A percentile compares a stretch with the other conserved stretches of the same genome.
Evolutionary conservation across 1,140 invertebrate genomes (phyloP).

Genomic region (Geopemphigus sp.): DNA sequence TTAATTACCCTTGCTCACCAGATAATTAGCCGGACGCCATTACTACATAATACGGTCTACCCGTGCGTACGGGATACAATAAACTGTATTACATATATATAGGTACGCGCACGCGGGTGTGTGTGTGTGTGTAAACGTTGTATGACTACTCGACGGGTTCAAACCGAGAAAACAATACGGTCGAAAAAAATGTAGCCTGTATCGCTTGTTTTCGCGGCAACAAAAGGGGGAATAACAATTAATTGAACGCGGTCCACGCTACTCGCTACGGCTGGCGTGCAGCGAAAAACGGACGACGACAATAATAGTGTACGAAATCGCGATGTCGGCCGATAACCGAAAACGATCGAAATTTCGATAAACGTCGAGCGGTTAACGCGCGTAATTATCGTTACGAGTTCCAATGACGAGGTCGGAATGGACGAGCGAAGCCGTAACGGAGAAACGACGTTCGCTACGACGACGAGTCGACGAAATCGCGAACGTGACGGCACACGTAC

Average conservation of each 20-base stretch:
- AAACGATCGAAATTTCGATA: slow-evolving; percentile 20
- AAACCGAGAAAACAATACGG: not conserved
- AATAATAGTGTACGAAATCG: slow-evolving; percentile 11
- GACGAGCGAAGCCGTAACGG: too few species aligned
- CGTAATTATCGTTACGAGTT: too few species aligned
- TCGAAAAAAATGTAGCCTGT: not conserved
- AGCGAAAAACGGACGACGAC: not conserved
- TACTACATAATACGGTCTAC: too few species aligned
- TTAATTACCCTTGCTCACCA: slow-evolving; percentile 41
- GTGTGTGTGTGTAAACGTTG: too few species aligned
- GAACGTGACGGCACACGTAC: too few species aligned
- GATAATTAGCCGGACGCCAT: slow-evolving; percentile 43
- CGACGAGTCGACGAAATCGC: too few species aligned
- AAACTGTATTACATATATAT: not conserved
- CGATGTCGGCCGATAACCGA: not conserved
- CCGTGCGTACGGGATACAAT: too few species aligned
- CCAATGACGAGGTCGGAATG: too few species aligned
- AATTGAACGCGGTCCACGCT: slow-evolving; percentile 6
- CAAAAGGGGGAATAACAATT: slow-evolving; percentile 15
- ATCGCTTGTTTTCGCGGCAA: not conserved
- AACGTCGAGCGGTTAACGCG: too few species aligned
- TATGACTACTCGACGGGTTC: not conserved
- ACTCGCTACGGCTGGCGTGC: too few species aligned
- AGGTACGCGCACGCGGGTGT: not conserved
- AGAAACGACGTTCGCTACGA: too few species aligned